Evolutionary conservation across 2,888 invertebrate species (phyloP), one percentile per base, ranked within the genome.

Genomic region (Ichneumon xanthorius): DNA sequence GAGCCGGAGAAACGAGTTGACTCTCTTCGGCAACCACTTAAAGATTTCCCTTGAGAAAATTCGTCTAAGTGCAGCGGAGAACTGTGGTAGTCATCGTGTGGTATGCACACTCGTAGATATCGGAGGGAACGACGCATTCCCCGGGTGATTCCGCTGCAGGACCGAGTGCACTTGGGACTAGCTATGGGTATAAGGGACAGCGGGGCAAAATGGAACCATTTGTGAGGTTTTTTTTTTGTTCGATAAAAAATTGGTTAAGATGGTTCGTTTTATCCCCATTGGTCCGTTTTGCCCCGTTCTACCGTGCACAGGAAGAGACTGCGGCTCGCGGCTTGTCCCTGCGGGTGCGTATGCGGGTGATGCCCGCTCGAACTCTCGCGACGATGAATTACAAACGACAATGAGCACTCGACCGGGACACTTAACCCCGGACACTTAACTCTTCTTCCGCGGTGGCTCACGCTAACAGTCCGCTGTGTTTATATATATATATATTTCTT

Each of bases 311-410:
- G 30, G n/a, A 16, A n/a, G 45, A n/a, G 14, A 45, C 19, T 14
- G 19, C 26, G 22, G 30, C 53, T 58, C 48, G 48, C 50, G 53
- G 19, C 37, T 16, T 22, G 45, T 68, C 58, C 70, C 50, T 37
- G 50, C 78, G 73, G 33, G 61, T 75, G 81, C 73, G 78, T 81
- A 81, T 77, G 78, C 84, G 81, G 77, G 73, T 85, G 84, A 81
- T 78, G 68, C 65, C 61, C 50, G 76, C 50, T 71, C 71, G 58
- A 72, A 67, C 58, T 58, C 30, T 40, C 61, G 75, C 61, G 79
- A 81, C 80, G 83, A 87, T 86, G 86, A 86, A 86, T 86, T 85
- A 85, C 80, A 76, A 85, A 77, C 78, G 84, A 86, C 84, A 82
- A 86, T 84, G 84, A 86, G 82, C 70, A 84, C 86, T 85, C 82